These are phyloP conservation scores for Glaucidium brasilianum DNA, from an alignment of 2,113 vertebrate genomes.

Conservation along the genomic window DNA sequence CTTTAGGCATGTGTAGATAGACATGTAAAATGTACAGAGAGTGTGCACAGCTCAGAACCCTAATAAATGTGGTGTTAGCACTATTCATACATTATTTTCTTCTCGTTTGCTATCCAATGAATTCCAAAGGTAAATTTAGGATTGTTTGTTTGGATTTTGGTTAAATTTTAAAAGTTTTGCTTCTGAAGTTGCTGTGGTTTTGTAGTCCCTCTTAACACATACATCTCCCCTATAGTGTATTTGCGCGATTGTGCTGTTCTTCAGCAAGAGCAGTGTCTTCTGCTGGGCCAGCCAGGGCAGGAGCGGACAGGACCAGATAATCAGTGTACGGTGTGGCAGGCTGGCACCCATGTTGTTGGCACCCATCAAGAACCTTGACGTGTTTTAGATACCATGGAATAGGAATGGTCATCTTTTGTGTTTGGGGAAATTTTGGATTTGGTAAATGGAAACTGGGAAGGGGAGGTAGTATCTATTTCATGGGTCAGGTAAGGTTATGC, in stretches of 20 bases:
- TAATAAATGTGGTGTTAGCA: neutral
- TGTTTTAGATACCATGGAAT: neutral
- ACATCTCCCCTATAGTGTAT: fast-evolving
- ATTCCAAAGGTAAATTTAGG: neutral
- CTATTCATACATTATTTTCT: neutral
- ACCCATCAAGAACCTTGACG: neutral
- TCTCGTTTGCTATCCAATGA: neutral
- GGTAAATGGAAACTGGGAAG: neutral
- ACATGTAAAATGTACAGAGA: neutral
- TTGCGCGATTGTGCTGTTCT: neutral
- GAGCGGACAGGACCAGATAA: neutral
- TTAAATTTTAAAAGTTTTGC: neutral
- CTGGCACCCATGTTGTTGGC: neutral
- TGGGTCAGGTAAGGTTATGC: conserved; percentile 20
- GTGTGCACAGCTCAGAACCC: neutral
- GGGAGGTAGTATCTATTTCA: neutral
- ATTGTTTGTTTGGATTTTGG: neutral
- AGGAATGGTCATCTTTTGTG: neutral
- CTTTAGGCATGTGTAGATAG: neutral
- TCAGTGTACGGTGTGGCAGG: neutral
- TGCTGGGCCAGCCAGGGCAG: neutral
- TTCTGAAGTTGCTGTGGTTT: neutral
- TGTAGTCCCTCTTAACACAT: neutral
- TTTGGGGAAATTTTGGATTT: neutral
- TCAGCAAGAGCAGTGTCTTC: neutral